phyloP scores from a whole-genome alignment of 2,113 vertebrate genomes.

The Onychostoma macrolepis region DNA sequence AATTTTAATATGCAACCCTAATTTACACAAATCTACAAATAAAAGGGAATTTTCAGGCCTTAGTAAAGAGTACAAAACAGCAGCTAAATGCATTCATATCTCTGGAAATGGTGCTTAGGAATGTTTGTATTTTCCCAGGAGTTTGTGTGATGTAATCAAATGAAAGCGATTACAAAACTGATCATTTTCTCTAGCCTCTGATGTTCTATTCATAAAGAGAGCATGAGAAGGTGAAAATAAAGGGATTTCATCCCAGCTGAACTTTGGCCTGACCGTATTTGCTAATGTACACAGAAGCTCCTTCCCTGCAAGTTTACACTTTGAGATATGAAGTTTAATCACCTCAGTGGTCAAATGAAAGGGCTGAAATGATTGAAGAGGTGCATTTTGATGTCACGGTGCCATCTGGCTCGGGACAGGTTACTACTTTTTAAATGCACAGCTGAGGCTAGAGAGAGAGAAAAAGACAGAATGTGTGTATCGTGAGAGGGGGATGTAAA shows the following conservation, averaged over 20 bases:
- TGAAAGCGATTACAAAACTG: background rate
- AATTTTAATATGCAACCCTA: background rate
- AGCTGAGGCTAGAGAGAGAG: background rate
- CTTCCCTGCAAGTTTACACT: background rate
- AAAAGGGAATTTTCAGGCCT: background rate
- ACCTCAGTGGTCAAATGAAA: background rate
- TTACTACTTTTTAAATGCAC: background rate
- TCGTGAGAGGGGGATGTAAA: background rate
- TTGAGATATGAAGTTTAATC: constrained; percentile 5
- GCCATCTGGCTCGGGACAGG: background rate
- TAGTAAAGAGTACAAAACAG: background rate
- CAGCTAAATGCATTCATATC: background rate
- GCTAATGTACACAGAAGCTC: background rate
- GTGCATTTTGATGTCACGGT: background rate
- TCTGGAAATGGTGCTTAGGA: background rate
- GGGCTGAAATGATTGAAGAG: background rate
- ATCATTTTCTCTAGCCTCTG: background rate
- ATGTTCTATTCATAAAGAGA: background rate
- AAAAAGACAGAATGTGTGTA: background rate
- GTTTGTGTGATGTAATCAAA: constrained; percentile 8
- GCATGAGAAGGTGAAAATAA: background rate
- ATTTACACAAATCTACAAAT: background rate
- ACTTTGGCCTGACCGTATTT: constrained; percentile 1
- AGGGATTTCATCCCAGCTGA: background rate
- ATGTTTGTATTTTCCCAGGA: background rate